Evolutionary conservation across 2,888 invertebrate genomes (phyloP).

Genomic region (Epiblema foenella): DNA sequence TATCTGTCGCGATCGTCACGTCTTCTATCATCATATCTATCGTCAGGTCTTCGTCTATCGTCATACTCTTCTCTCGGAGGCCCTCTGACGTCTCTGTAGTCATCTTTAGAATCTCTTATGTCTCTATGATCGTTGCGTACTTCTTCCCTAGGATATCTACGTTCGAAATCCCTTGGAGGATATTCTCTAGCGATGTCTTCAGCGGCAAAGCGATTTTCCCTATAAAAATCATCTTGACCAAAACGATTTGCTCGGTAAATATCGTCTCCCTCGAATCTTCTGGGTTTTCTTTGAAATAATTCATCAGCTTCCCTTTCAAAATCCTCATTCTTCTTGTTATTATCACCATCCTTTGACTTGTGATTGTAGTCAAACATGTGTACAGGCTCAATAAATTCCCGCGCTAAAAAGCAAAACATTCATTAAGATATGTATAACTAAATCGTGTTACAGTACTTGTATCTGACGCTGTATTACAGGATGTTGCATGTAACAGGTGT

Average conservation of each 20-base stretch:
- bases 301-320: slow-evolving; percentile 74
- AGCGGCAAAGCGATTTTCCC: slow-evolving; percentile 46
- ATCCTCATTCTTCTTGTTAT: slow-evolving; percentile 62
- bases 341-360: slow-evolving; percentile 77
- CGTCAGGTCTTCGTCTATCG: slow-evolving; percentile 53
- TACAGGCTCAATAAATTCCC: slow-evolving; percentile 86
- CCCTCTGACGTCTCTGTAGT: slow-evolving; percentile 48
- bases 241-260: slow-evolving; percentile 49
- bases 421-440: background rate
- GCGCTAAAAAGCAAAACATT: slow-evolving; percentile 63
- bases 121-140: slow-evolving; percentile 53
- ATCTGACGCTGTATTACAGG: background rate
- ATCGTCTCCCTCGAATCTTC: slow-evolving; percentile 59
- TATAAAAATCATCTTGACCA: slow-evolving; percentile 45
- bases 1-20: slow-evolving; percentile 61
- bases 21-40: slow-evolving; percentile 57
- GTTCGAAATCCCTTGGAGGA: slow-evolving; percentile 40
- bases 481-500: background rate
- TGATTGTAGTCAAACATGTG: slow-evolving; percentile 90
- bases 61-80: slow-evolving; percentile 53
- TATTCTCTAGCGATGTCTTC: slow-evolving; percentile 59
- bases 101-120: slow-evolving; percentile 60
- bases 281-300: slow-evolving; percentile 64
- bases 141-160: slow-evolving; percentile 47
- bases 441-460: no score